Evolutionary conservation across 1,140 invertebrate species (phyloP), one percentile per base, ranked within the genome.

Genomic region (Nebria ingens): DNA sequence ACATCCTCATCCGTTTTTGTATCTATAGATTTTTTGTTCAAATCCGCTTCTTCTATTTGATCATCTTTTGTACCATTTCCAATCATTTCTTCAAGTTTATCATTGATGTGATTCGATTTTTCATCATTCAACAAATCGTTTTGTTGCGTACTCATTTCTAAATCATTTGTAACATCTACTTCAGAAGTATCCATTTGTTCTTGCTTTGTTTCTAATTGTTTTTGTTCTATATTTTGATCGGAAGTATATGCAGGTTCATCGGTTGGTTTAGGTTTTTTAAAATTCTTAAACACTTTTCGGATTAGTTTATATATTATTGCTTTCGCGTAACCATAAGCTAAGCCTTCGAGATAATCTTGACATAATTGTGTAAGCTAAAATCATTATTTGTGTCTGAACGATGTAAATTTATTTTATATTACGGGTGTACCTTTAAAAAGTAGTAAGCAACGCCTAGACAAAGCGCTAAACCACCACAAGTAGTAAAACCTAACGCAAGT

Each of bases 341-440:
- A 75, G 64, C 84, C 79, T 70, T 87, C 84, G 13, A 87, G 64
- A 62, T 83, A 85, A 65, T 87, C 83, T 67, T 87, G 84, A 34
- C 84, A 86, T 70, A 85, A 80, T 72, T 79, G 83, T 2, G 81
- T 83, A 2, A 87, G 62, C 76, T 83, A 69, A 56, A 66, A 68
- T 52, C 65, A 65, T 1, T 71, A 54, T 53, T 51, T 51, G 17
- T 53, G 38, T 58, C 55, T 12, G 17, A 42, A 51, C 38, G 19
- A 15, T 42, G 40, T 52, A n/a, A 20, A 51, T 13, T 52, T 20
- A 23, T 53, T 56, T 22, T 29, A 54, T 55, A 55, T 53, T 25
- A 56, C 52, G 12, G 55, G 25, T 40, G 60, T 64, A 79, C 76
- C 68, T 78, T 75, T 21, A 80, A 59, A 58, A 79, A 80, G 64